phyloP scores from a whole-genome alignment of 2,113 vertebrate genomes.

The Sigmodon hispidus region DNA sequence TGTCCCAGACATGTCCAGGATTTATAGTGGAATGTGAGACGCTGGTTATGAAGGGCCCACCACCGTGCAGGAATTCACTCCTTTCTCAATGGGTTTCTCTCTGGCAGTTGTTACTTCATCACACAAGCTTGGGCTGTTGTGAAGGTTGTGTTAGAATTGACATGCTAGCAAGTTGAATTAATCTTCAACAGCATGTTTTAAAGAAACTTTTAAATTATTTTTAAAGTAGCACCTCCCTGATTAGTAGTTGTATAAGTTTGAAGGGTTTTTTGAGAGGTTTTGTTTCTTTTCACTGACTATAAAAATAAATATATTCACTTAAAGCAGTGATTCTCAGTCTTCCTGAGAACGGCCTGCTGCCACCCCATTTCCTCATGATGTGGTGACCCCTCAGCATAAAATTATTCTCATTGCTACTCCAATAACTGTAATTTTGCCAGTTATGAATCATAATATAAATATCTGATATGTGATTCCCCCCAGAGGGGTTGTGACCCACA shows the following conservation, averaged over 20 bases:
- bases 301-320: conserved; percentile 17
- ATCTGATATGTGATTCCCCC: neutral
- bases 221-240: conserved; percentile 4
- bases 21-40: neutral
- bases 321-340: neutral
- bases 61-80: neutral
- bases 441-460: neutral
- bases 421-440: neutral
- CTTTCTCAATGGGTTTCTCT: neutral
- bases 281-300: neutral
- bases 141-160: neutral
- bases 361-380: neutral
- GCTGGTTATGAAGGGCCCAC: neutral
- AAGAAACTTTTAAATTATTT: conserved; percentile 33
- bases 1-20: neutral
- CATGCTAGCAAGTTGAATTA: neutral
- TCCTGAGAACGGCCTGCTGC: neutral
- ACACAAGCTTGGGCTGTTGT: neutral
- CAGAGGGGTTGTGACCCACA: neutral
- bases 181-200: neutral
- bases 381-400: neutral
- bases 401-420: neutral
- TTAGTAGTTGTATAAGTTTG: conserved; percentile 34
- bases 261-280: conserved; percentile 32
- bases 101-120: neutral